These are phyloP conservation scores for Acrocephalus scirpaceus DNA, from an alignment of 2,797 vertebrate genomes.

Conservation along the genomic window DNA sequence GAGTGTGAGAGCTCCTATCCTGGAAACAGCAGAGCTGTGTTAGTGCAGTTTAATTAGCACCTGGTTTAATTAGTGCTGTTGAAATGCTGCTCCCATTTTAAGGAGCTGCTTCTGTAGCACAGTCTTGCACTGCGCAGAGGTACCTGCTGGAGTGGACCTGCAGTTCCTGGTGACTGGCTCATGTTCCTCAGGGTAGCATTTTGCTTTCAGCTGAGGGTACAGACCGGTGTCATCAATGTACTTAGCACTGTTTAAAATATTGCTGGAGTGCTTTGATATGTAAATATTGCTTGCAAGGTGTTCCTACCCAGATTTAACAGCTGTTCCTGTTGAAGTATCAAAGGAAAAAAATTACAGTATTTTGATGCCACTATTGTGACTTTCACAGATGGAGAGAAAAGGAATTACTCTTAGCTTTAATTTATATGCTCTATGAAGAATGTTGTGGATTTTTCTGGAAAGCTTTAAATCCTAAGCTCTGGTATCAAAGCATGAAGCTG, in stretches of 20 bases:
- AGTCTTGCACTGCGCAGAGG: neutral
- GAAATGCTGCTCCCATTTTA: neutral
- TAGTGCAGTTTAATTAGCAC: neutral
- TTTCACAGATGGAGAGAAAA: neutral
- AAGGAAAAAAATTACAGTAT: neutral
- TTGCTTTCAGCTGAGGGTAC: neutral
- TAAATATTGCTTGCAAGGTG: neutral
- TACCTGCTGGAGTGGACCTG: neutral
- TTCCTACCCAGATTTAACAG: neutral
- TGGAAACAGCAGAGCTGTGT: neutral
- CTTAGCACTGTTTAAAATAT: neutral
- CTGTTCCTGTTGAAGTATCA: neutral
- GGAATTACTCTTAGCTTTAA: neutral
- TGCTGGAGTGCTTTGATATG: neutral
- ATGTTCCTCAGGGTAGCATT: neutral
- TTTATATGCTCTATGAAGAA: neutral
- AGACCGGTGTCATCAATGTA: neutral
- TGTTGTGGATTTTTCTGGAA: neutral
- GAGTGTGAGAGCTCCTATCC: neutral
- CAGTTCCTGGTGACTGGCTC: neutral
- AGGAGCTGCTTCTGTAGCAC: neutral
- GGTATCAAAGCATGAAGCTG: neutral
- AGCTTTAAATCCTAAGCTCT: slow-evolving; percentile 41
- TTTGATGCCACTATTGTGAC: neutral
- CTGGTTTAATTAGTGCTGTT: neutral